Evolutionary conservation across 2,888 invertebrate genomes (phyloP).

Genomic region (Sussaba pulchella): DNA sequence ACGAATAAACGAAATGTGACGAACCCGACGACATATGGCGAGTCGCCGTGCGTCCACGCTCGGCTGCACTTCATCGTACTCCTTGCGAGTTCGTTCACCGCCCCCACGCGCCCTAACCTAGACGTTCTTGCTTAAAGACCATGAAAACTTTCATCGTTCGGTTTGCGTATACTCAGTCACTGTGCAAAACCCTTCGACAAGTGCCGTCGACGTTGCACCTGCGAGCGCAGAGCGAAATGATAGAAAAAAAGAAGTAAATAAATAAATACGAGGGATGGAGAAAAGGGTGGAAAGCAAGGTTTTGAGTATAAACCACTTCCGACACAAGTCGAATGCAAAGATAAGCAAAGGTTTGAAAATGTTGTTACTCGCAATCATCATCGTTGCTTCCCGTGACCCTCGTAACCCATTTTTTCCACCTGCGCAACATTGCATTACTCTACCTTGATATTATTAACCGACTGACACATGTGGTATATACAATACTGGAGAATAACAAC

Average conservation of each 20-base stretch:
- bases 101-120: neutral
- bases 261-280: neutral
- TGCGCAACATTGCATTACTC: neutral
- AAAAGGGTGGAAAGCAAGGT: conserved; percentile 27
- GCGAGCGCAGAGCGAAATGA: conserved; percentile 17
- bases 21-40: conserved; percentile 65
- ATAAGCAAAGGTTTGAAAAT: conserved; percentile 22
- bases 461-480: neutral
- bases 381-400: conserved; percentile 59
- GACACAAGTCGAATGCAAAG: conserved; percentile 41
- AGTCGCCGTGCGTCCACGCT: conserved; percentile 54
- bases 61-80: conserved; percentile 28
- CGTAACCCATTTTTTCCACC: conserved; percentile 60
- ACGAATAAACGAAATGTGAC: conserved; percentile 20
- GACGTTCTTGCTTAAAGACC: conserved; percentile 60
- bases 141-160: conserved; percentile 59
- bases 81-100: neutral
- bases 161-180: conserved; percentile 35
- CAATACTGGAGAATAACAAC: neutral
- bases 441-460: conserved; percentile 35
- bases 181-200: conserved; percentile 37
- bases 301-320: conserved; percentile 62
- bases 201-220: conserved; percentile 50
- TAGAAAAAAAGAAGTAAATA: neutral
- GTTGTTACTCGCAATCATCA: conserved; percentile 46